Evolutionary conservation across 1,140 invertebrate genomes (phyloP).

Genomic region (Calliphora vicina): DNA sequence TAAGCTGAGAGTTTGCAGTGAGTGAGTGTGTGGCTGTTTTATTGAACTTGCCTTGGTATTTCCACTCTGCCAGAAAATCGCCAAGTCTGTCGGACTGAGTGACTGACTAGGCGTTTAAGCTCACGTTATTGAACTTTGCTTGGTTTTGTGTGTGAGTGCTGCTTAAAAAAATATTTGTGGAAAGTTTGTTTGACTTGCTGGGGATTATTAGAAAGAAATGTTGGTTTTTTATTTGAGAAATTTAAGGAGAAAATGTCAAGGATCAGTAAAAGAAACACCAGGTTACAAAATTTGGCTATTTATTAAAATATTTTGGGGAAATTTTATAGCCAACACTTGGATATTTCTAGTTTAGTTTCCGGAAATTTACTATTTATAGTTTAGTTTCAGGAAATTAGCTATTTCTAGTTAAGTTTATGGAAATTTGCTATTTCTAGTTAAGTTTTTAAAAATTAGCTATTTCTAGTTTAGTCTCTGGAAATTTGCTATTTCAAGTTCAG

Average conservation of each 20-base stretch:
- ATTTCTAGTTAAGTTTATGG: too few relatives aligned
- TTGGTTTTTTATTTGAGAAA: neutral
- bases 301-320: too few relatives aligned
- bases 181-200: neutral
- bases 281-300: too few relatives aligned
- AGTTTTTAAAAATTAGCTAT: too few relatives aligned
- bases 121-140: conserved; percentile 30
- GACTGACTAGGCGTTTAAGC: conserved; percentile 22
- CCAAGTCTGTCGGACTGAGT: neutral
- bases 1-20: neutral
- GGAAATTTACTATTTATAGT: too few relatives aligned
- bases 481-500: too few relatives aligned
- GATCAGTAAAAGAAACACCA: neutral
- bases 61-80: neutral
- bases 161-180: neutral
- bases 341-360: too few relatives aligned
- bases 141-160: too few relatives aligned
- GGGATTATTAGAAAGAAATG: neutral
- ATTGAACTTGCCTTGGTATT: neutral
- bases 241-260: neutral
- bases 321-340: too few relatives aligned
- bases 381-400: too few relatives aligned
- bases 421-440: too few relatives aligned
- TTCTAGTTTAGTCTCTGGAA: too few relatives aligned
- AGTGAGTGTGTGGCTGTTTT: neutral